Base-by-base conservation (phyloP, 1,140 invertebrate genomes). In the Acromyrmex heyeri region DNA sequence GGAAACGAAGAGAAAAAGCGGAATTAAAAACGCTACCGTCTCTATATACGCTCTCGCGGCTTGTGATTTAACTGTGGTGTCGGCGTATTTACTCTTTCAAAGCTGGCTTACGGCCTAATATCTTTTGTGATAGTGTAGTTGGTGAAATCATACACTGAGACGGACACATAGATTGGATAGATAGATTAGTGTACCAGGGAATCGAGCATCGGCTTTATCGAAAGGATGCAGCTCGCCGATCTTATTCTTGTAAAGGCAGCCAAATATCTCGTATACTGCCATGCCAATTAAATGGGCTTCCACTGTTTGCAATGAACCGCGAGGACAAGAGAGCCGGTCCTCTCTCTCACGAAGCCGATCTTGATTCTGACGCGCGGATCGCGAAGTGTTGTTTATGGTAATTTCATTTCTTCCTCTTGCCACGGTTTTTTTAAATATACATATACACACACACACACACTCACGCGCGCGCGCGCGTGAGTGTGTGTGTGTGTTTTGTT, bases 351-450 rank as follows among this genome's bases (percentile, higher is more conserved):
- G 34, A 38, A 53, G 59, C 48, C 62, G 72, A 77, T 82, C 65
- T 83, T 59, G 70, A 85, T 62, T 72, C 38, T 61, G 21, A 44
- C 48, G 30, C 67, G 70, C 24, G 48, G 18, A 85, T 72, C 62
- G 44, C 44, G 8, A 78, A 76, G 14, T 75, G 55, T 81, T 75
- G 48, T 81, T 69, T 76, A 69, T 86, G 50, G 14, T 57, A 55
- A 85, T 88, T 21, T 78, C n/a, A 69, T 38, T 77, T 48, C 18
- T 59, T 86, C 27, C 62, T 89, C 88, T 90, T 90, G 88, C 87
- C 88, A 89, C 59, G 65, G 72, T 85, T 87, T 72, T 89, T 53
- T 55, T 61, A 12, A 44, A 44, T 12, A 12, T 61, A 86, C 21
- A 67, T 24, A 67, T 7, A 69, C 8, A 21, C 44, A 64, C 27